These are phyloP conservation scores for Endotricha flammealis DNA, from an alignment of 2,888 invertebrate genomes.

Conservation along the genomic window DNA sequence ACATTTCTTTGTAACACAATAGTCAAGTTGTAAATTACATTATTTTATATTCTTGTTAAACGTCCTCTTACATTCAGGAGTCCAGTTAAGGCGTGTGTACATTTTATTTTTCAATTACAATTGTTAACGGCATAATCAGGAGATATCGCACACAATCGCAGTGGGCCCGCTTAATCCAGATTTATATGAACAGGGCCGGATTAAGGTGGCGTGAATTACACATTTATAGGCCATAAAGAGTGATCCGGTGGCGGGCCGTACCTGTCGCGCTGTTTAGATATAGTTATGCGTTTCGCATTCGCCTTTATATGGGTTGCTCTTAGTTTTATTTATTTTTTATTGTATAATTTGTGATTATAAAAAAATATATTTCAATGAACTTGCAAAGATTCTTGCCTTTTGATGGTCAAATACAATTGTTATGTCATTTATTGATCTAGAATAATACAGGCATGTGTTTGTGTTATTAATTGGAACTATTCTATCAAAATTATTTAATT, in stretches of 20 bases:
- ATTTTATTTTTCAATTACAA: slow-evolving; percentile 75
- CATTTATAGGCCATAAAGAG: slow-evolving; percentile 78
- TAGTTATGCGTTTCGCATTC: slow-evolving; percentile 60
- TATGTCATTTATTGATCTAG: too few species aligned
- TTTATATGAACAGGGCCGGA: slow-evolving; percentile 72
- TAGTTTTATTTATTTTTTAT: slow-evolving; percentile 13
- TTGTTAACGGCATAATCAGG: slow-evolving; percentile 75
- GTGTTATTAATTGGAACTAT: too few species aligned
- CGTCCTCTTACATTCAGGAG: background rate
- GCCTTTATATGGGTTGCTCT: slow-evolving; percentile 32
- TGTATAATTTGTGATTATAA: too few species aligned
- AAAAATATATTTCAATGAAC: too few species aligned
- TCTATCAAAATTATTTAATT: too few species aligned
- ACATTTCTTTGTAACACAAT: slow-evolving; percentile 5
- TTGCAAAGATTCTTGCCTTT: too few species aligned
- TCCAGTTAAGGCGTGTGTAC: slow-evolving; percentile 22
- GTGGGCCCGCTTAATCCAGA: slow-evolving; percentile 71
- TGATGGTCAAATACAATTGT: too few species aligned
- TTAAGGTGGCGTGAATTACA: slow-evolving; percentile 78
- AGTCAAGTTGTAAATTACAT: slow-evolving; percentile 9
- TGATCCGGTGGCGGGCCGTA: slow-evolving; percentile 73
- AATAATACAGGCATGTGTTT: too few species aligned
- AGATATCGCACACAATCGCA: slow-evolving; percentile 64
- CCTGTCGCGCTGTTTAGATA: slow-evolving; percentile 60
- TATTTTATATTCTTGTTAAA: slow-evolving; percentile 6